Conservation (phyloP, 2,888 invertebrate species). For the Andrena minutula region DNA sequence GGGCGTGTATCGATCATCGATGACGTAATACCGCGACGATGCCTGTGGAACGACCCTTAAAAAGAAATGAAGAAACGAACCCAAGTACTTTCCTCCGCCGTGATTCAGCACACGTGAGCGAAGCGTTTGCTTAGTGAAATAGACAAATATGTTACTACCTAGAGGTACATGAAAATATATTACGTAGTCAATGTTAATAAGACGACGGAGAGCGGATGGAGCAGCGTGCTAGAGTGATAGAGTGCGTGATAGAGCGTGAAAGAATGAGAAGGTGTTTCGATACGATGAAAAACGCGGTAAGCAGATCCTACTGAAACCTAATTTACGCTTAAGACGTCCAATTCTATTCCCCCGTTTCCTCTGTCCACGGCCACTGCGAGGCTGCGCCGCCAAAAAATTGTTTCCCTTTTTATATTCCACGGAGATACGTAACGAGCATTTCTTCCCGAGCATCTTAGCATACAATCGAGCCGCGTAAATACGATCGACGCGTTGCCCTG, state of each 20-base stretch:
- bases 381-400: neutral
- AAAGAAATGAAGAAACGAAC: conserved; percentile 13
- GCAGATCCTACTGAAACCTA: conserved; percentile 47
- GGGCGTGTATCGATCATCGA: conserved; percentile 34
- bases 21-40: conserved; percentile 36
- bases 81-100: conserved; percentile 47
- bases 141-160: conserved; percentile 62
- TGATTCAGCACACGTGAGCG: conserved; percentile 51
- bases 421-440: neutral
- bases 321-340: conserved; percentile 54
- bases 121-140: conserved; percentile 54
- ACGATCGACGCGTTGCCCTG: neutral
- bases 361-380: neutral
- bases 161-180: conserved; percentile 52
- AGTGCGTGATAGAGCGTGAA: neutral
- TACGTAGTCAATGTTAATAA: conserved; percentile 63
- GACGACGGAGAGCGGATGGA: conserved; percentile 22
- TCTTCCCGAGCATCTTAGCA: neutral
- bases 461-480: neutral
- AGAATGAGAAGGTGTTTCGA: conserved; percentile 16
- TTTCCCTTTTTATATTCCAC: neutral
- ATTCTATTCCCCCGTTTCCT: conserved; percentile 18
- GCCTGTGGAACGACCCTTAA: conserved; percentile 43
- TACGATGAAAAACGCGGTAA: conserved; percentile 8
- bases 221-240: conserved; percentile 1